Conservation (phyloP, 2,888 invertebrate species). For the Byasa hedistus region DNA sequence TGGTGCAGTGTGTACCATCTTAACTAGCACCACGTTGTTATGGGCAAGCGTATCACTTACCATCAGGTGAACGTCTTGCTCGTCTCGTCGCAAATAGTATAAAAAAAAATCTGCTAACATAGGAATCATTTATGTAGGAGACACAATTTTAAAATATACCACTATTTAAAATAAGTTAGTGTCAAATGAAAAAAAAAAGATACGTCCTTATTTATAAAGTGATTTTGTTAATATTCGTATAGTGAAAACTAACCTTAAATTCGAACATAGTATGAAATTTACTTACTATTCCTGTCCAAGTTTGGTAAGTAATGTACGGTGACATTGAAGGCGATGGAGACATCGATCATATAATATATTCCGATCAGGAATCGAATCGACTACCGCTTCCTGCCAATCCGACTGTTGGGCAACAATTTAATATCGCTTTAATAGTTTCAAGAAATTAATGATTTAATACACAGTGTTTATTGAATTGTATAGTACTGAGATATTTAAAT, state of each 20-base stretch:
- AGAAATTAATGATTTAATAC: slow-evolving; percentile 25
- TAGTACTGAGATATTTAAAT: too few species aligned
- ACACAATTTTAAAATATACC: too few species aligned
- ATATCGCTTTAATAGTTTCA: slow-evolving; percentile 29
- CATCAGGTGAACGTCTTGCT: too few species aligned
- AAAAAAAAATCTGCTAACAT: too few species aligned
- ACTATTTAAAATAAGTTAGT: too few species aligned
- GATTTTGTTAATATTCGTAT: not conserved
- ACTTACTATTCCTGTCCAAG: slow-evolving; percentile 49
- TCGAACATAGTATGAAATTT: slow-evolving; percentile 33
- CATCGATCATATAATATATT: slow-evolving; percentile 54
- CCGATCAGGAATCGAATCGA: slow-evolving; percentile 67
- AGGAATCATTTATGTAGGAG: too few species aligned
- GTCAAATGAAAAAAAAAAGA: too few species aligned
- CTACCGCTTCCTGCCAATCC: slow-evolving; percentile 69
- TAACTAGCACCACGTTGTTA: too few species aligned
- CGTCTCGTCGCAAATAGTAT: too few species aligned
- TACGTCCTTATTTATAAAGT: too few species aligned
- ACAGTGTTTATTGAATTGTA: not conserved
- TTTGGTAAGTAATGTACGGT: slow-evolving; percentile 49
- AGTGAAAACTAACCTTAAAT: slow-evolving; percentile 17
- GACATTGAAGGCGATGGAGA: slow-evolving; percentile 57
- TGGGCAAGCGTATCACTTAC: too few species aligned
- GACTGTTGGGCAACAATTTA: slow-evolving; percentile 47
- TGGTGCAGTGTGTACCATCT: too few species aligned